A percentile compares a stretch with the other conserved stretches of the same genome.
phyloP scores from a whole-genome alignment of 2,797 vertebrate genomes.

The Australoheros facetus region DNA sequence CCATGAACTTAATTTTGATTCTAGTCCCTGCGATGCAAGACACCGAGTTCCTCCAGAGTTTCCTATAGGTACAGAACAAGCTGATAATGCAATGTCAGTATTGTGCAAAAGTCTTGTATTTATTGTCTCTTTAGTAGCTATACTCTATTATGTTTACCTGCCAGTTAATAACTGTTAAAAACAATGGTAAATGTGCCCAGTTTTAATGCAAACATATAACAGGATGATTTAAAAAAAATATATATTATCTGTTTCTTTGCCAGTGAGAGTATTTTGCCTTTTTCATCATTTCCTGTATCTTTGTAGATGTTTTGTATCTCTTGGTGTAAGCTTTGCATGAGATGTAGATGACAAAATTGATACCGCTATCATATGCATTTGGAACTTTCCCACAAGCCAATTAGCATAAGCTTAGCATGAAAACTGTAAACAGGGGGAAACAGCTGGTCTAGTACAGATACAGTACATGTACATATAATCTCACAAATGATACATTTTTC shows the following conservation, averaged over 20 bases:
- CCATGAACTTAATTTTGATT: neutral
- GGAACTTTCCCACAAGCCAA: neutral
- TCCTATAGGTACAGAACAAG: neutral
- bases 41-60: neutral
- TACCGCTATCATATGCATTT: neutral
- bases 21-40: neutral
- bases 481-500: no score
- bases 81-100: no score
- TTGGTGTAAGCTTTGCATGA: conserved; percentile 1
- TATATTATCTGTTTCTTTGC: neutral
- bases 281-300: neutral
- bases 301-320: neutral
- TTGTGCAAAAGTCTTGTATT: neutral
- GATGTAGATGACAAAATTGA: neutral
- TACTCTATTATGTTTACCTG: neutral
- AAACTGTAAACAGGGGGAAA: neutral
- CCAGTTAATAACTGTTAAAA: neutral
- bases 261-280: neutral
- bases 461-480: neutral
- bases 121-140: neutral
- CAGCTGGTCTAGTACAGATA: neutral
- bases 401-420: neutral
- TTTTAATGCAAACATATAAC: neutral
- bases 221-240: neutral
- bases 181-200: neutral